Evolutionary conservation across 2,113 vertebrate species (phyloP).

Genomic region (Mystacornis crossleyi): DNA sequence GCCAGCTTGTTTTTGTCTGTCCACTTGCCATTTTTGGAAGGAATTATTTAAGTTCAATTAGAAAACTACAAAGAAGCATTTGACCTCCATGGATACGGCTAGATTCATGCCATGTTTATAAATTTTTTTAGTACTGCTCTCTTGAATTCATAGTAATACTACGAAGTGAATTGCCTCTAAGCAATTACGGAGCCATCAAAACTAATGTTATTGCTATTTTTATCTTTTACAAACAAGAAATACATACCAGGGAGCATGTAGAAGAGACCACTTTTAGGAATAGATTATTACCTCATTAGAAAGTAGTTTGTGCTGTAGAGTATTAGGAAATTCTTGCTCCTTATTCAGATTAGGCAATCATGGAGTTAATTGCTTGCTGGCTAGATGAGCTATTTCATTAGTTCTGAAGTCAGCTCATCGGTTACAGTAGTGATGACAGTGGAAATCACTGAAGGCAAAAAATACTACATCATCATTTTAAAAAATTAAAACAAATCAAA

Average conservation of each 20-base stretch:
- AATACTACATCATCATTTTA: not conserved
- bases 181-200: not conserved
- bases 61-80: not conserved
- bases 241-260: not conserved
- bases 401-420: not conserved
- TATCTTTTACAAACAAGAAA: not conserved
- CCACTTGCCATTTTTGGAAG: not conserved
- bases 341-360: not conserved
- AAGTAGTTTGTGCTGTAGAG: not conserved
- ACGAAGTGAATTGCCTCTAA: not conserved
- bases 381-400: not conserved
- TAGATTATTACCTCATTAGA: not conserved
- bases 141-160: not conserved
- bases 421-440: not conserved
- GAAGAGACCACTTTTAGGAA: not conserved
- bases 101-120: not conserved
- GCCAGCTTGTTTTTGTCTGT: not conserved
- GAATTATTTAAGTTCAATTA: not conserved
- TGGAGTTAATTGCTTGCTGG: not conserved
- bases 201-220: not conserved
- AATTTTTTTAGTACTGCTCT: not conserved
- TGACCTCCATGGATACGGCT: not conserved
- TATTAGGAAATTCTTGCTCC: not conserved
- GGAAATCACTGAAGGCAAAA: not conserved
- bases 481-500: not conserved